Evolutionary conservation across 1,140 invertebrate genomes (phyloP), one percentile per base, ranked within the genome.

Genomic region (Leucophenga varia): DNA sequence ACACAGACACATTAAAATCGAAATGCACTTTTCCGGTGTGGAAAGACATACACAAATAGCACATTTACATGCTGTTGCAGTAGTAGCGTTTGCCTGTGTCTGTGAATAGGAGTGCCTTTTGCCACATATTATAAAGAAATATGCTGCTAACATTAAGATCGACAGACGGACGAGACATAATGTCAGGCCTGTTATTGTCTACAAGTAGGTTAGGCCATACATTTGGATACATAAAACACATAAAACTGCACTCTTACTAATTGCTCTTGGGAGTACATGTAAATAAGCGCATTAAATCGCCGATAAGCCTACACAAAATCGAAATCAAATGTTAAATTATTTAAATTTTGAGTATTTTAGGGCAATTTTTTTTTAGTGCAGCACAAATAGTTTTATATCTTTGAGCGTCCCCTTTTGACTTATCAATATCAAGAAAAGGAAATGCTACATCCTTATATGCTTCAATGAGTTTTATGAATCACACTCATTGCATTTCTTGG

Each of bases 161-260:
- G 22, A 6, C 22, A 25, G 22, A 10, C 22, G 10, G 22, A 6
- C 22, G 5, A 25, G 22, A 5, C n/a, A n/a, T n/a, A n/a, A n/a
- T 25, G 22, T 5, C 22, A 25, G 22, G 22, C 22, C 5, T 5
- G 22, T 10, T n/a, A 9, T 14, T 8, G 7, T 43, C 34, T 52
- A 46, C 48, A 68, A 68, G 22, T 67, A 67, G 63, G 63, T 63
- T 67, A 67, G 63, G 63, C 59, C 56, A 55, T 54, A 67, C 63
- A 67, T 51, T 25, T 25, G 22, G 22, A 25, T 6, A 61, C 63
- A 63, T 67, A 59, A 65, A 67, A 63, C 63, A 67, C 63, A 67
- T 67, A 67, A 67, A 67, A 67, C 63, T 67, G 63, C 63, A 67
- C 63, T 67, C 48, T 56, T 59, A 58, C 63, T 67, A 67, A 67